Base-by-base conservation (phyloP, 2,797 vertebrate genomes). In the Oryzias sinensis region DNA sequence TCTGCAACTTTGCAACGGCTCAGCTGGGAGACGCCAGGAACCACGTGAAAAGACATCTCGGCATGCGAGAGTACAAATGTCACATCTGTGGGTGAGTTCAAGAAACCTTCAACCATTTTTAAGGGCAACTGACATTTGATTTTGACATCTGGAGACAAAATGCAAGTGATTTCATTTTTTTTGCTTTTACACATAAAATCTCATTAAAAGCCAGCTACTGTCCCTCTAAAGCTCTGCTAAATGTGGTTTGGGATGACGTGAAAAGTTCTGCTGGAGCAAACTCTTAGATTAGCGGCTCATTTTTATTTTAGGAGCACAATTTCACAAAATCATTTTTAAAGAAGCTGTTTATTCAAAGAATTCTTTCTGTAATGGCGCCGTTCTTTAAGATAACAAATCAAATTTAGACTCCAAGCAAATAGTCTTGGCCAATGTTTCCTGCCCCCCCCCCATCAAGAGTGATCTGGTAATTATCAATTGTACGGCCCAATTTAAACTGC, bases 21-120 rank as follows among this genome's bases (percentile, higher is more conserved):
- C 97, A 99, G 91, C 93, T 99, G 64, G 97, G 97, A 76, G 97
- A 99, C 69, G 97, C 96, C 84, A 94, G 97, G 79, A 99, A 98
- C 94, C 97, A 98, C 43, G 96, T 99, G 83, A 99, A 98, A 89
- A 94, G 97, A 84, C 97, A 99, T 89, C 95, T 99, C 74, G 97
- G 97, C 85, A 98, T 99, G 96, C 93, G 96, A 74, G 97, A 99
- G 85, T 99, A 98, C 92, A 99, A 98, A 90, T 99, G 97, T 71
- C 95, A 97, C 82, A 93, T 99, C 86, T 99, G 97, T 86, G 97
- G 97, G 97, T 99, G 91, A 98, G 97, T 97, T 5, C 25, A 51
- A 47, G 80, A 53, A 48, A 57, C 43, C 77, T 62, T 55, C 47
- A 45, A 37, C 33, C 33, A 11, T 37, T 37, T 37, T 22, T 22